Conservation (phyloP, 2,113 vertebrate species). For the Vulpes vulpes region DNA sequence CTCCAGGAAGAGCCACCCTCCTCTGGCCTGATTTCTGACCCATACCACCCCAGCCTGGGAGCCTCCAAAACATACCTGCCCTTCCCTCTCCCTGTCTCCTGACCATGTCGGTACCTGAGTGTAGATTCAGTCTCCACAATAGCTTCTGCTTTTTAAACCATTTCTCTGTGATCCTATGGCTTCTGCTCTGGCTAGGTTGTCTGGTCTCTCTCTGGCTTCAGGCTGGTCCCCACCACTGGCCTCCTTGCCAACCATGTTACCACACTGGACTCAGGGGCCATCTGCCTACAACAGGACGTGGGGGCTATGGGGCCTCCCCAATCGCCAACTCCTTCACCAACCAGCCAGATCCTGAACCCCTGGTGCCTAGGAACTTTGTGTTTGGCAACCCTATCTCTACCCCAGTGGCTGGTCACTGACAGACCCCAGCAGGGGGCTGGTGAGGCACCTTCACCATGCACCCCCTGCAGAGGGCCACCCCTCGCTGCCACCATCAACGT, state of each 20-base stretch:
- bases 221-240: too few relatives aligned
- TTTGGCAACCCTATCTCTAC: background rate
- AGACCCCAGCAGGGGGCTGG: background rate
- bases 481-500: background rate
- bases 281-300: background rate
- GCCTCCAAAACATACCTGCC: too few relatives aligned
- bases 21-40: background rate
- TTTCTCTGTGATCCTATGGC: background rate
- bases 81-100: background rate
- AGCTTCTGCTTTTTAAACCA: background rate
- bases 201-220: background rate
- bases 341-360: background rate
- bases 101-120: background rate
- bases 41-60: accelerated
- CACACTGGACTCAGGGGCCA: background rate
- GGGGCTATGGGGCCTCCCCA: background rate
- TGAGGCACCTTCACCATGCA: background rate
- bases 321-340: background rate
- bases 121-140: background rate
- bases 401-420: background rate
- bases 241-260: background rate
- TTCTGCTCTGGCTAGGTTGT: background rate
- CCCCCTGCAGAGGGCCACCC: background rate
- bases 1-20: background rate
- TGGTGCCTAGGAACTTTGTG: background rate